Base-by-base conservation (phyloP, 2,113 vertebrate species). In the Hippocampus mohnikei region DNA sequence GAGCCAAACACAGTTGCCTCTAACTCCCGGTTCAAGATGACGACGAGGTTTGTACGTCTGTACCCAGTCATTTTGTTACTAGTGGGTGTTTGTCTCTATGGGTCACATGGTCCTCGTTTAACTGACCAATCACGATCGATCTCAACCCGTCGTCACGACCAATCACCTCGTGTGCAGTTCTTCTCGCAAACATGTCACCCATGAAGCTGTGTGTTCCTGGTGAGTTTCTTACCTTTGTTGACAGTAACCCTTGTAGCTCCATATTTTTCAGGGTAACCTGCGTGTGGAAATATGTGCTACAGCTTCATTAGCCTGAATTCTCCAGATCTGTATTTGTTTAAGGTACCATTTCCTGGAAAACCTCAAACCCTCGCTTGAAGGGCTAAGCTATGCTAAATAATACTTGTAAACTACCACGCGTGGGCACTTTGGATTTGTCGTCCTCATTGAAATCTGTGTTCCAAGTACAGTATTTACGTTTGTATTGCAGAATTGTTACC, bases 141-240 rank as follows among this genome's bases (percentile, higher is more conserved):
- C 18, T 3, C 0, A 13, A 16, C 5, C 2, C 0, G n/a, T 25
- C 46, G 48, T 74, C 52, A 48, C 46, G 77, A 67, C 88, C 90
- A 92, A 92, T 92, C 77, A 44, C 25, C 50, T 20, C 0, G 1
- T 11, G 0, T 0, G 1, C 48, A 65, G 25, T 33, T 82, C 87
- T 89, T 82, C 84, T 88, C 83, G 81, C 81, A 89, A 93, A 91
- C 88, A 93, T 93, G 91, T 93, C 92, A 85, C 91, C 92, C 74
- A 88, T 89, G 89, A 92, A 91, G 90, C 87, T 93, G 88, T 92
- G 91, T 90, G 91, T 93, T 90, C 93, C 92, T 81, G 93, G 93
- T 93, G 69, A 80, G 91, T 72, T 5, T 40, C 2, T 1, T 29
- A 48, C 8, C 3, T 23, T 7, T 21, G 33, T 37, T 46, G 63